Evolutionary conservation across 2,888 invertebrate genomes (phyloP), one percentile per base, ranked within the genome.

Genomic region (Amiota minor): DNA sequence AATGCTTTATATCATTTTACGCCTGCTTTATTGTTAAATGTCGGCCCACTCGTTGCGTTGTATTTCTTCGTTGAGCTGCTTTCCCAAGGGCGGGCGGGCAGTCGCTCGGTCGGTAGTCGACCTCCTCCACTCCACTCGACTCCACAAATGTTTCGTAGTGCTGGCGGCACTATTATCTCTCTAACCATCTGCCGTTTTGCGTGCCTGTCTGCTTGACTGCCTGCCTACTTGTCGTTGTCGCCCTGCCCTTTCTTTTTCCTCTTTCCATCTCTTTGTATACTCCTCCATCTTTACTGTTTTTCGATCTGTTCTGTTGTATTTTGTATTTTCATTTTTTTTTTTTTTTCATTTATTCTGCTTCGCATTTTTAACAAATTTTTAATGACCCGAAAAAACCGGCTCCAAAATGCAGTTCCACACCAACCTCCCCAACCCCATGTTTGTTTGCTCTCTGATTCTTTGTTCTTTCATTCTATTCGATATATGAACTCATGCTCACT

Each of bases 321-420:
- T 35, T 35, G 2, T 1, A 2, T 1, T 23, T 2, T 23, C 3
- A 2, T 23, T 23, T 1, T 23, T 1, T 35, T 6, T 35, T 35
- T 35, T 35, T 35, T 35, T 6, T 35, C 35, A 35, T 6, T 2
- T 61, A 18, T 61, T 61, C 20, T 61, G 61, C 14, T 20, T 10
- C 20, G 61, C 61, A 67, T 68, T 68, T 68, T 68, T 68, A 47
- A 46, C 18, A 68, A 68, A 68, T 50, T 50, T 68, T 68, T 50
- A 68, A 68, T 68, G 67, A 68, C 18, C 65, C 20, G 53, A 53
- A 53, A 53, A 68, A 68, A 68, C 67, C 67, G 53, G 67, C 67
- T 68, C 59, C 59, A 59, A 59, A 59, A 59, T 35, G 35, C 35
- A 35, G 35, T 35, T 35, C 20, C 20, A 20, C 59, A 59, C 18